These are phyloP conservation scores for Rhinophrynus dorsalis DNA, from an alignment of 2,797 vertebrate genomes.

Conservation along the genomic window DNA sequence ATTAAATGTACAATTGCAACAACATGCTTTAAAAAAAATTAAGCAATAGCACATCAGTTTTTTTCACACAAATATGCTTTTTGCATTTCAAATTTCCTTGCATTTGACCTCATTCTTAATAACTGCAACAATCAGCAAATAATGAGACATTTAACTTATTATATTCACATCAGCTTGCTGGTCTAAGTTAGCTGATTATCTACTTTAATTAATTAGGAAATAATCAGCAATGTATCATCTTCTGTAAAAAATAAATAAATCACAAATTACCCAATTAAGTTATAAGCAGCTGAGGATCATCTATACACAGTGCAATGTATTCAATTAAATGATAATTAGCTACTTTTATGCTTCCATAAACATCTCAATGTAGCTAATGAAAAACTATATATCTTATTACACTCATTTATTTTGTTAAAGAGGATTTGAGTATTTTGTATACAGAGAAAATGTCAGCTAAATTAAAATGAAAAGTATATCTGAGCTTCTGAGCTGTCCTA, in stretches of 20 bases:
- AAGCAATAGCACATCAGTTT: neutral
- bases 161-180: conserved; percentile 27
- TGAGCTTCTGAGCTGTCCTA: too few species aligned
- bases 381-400: conserved; percentile 3
- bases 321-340: conserved; percentile 39
- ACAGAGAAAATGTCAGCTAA: too few species aligned
- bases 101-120: conserved; percentile 18
- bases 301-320: conserved; percentile 31
- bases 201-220: conserved; percentile 44
- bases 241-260: conserved; percentile 19
- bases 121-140: conserved; percentile 22
- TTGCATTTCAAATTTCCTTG: neutral
- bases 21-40: neutral
- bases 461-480: too few species aligned
- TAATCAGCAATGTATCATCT: conserved; percentile 42
- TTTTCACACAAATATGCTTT: conserved; percentile 6
- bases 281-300: conserved; percentile 36
- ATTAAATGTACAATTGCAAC: too few species aligned
- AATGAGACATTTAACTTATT: conserved; percentile 37
- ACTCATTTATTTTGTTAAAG: too few species aligned
- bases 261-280: conserved; percentile 36
- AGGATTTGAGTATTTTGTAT: too few species aligned
- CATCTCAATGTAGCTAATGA: conserved; percentile 25
- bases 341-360: conserved; percentile 27
- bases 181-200: conserved; percentile 29